Evolutionary conservation across 1,140 invertebrate genomes (phyloP), one percentile per base, ranked within the genome.

Genomic region (Notospermus geniculatus): DNA sequence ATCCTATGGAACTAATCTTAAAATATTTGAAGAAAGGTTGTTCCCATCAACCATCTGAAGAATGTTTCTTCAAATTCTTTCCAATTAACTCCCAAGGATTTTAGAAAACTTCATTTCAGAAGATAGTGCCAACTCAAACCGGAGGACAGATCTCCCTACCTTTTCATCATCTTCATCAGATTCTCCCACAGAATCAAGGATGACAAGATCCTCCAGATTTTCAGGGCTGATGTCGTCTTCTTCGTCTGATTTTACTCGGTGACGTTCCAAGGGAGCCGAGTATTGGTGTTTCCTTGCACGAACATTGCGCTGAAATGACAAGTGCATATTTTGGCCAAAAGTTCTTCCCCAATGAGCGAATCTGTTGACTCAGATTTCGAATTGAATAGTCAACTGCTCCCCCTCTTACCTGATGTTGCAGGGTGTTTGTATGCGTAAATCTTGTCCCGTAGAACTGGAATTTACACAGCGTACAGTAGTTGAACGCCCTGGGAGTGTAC

Each of bases 151-250:
- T n/a, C n/a, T n/a, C n/a, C n/a, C n/a, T n/a, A n/a, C n/a, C n/a
- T n/a, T n/a, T 50, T 50, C n/a, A 27, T 50, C 25, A n/a, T 50
- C 46, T 23, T 50, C 46, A 50, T 50, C 46, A 5, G 46, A 50
- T 50, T 50, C 46, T 19, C 46, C 46, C 19, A 50, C 46, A 7
- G n/a, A 19, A 50, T 50, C 46, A 9, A 50, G n/a, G 25, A 50
- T 27, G 46, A 50, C 46, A 4, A 50, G 46, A n/a, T 50, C 46
- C 19, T 50, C 46, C 46, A 50, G n/a, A n/a, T n/a, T 50, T 4
- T 50, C 46, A 4, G 46, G 46, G 5, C n/a, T 9, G n/a, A n/a
- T 5, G 46, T 9, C 9, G 4, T n/a, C 46, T 5, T 50, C 46
- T 5, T 50, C 46, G n/a, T 50, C 46, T 5, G 46, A 50, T n/a